These are phyloP conservation scores for Cerceris ruficornis DNA, from an alignment of 2,888 invertebrate genomes.

Conservation along the genomic window DNA sequence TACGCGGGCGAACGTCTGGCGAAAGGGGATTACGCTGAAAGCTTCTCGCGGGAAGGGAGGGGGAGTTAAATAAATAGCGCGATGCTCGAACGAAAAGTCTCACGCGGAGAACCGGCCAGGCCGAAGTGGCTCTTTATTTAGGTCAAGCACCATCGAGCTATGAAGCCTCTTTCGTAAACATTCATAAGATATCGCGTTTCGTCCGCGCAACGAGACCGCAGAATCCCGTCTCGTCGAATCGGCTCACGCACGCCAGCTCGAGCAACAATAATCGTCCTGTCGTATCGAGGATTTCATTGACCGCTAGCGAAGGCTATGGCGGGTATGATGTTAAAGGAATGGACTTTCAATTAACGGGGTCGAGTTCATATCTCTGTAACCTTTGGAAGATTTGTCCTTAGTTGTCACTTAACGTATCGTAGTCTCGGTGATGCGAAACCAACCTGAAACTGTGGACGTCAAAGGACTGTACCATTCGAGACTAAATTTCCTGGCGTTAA, in stretches of 20 bases:
- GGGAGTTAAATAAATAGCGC: conserved; percentile 51
- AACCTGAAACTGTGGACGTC: too few relatives aligned
- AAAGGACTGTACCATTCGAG: too few relatives aligned
- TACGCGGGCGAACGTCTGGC: neutral
- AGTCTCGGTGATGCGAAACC: too few relatives aligned
- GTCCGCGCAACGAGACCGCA: conserved; percentile 37
- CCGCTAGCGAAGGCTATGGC: conserved; percentile 2
- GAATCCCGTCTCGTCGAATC: conserved; percentile 26
- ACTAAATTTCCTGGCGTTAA: too few relatives aligned
- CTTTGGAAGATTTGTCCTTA: too few relatives aligned
- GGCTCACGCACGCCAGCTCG: conserved; percentile 5
- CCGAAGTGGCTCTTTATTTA: conserved; percentile 45
- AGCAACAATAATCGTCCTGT: conserved; percentile 36
- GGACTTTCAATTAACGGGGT: neutral
- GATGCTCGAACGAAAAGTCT: conserved; percentile 24
- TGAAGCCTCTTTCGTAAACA: conserved; percentile 66
- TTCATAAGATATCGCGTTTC: conserved; percentile 65
- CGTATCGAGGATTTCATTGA: conserved; percentile 31
- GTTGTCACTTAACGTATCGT: too few relatives aligned
- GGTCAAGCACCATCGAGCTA: conserved; percentile 59
- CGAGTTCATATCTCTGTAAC: too few relatives aligned
- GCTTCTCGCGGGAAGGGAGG: conserved; percentile 11
- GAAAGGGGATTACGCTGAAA: conserved; percentile 27
- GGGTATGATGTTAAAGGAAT: conserved; percentile 4
- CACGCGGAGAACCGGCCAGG: conserved; percentile 25